Evolutionary conservation across 2,888 invertebrate species (phyloP).

Genomic region (Eupithecia pulchellata): DNA sequence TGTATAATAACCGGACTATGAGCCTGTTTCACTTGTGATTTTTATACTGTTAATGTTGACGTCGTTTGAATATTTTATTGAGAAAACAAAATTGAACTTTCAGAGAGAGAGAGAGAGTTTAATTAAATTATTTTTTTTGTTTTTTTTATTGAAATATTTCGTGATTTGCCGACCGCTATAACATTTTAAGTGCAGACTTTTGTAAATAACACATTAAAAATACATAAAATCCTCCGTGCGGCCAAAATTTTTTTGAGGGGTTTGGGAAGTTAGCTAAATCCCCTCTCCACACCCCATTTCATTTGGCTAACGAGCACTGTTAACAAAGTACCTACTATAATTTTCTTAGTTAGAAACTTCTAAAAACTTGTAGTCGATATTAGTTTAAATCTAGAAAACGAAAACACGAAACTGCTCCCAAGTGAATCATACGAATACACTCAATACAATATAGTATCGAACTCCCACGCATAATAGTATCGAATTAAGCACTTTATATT

Average conservation of each 20-base stretch:
- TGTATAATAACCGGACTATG: conserved; percentile 70
- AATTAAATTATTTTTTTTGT: too few relatives aligned
- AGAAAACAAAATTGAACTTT: not conserved
- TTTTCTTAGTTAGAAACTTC: not conserved
- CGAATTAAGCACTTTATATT: conserved; percentile 71
- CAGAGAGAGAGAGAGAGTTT: not conserved
- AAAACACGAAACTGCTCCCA: not conserved
- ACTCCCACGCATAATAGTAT: conserved; percentile 64
- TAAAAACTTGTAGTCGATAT: not conserved
- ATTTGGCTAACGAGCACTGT: too few relatives aligned
- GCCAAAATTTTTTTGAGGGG: too few relatives aligned
- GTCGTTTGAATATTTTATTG: not conserved
- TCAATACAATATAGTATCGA: not conserved
- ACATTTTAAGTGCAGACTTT: too few relatives aligned
- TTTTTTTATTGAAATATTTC: not conserved
- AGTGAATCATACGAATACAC: conserved; percentile 1
- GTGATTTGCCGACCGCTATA: not conserved
- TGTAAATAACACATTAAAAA: too few relatives aligned
- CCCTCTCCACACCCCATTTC: too few relatives aligned
- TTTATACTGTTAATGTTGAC: not conserved
- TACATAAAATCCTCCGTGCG: too few relatives aligned
- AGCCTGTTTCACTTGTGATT: conserved; percentile 17
- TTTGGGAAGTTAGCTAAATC: too few relatives aligned
- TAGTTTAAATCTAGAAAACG: too few relatives aligned
- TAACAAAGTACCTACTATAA: not conserved